phyloP scores from a whole-genome alignment of 2,888 invertebrate genomes.

The Cheiracanthium punctorium region DNA sequence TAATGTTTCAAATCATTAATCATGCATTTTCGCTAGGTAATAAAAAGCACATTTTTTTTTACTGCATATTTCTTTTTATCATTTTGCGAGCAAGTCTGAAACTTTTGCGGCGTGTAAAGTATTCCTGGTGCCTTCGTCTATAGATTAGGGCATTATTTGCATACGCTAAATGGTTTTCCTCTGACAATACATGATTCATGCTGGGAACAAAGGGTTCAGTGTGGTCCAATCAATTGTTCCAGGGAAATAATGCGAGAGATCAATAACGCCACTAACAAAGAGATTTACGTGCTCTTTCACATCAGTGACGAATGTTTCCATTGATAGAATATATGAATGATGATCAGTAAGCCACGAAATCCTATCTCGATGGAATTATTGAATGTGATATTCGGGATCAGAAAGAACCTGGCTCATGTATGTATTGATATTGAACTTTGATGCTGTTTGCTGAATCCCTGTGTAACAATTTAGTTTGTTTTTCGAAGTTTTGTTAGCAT shows the following conservation, averaged over 20 bases:
- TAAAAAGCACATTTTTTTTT: too few species aligned
- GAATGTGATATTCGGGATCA: not conserved
- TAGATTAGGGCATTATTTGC: not conserved
- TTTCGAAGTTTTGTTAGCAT: too few species aligned
- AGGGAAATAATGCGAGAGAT: not conserved
- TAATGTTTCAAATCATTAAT: too few species aligned
- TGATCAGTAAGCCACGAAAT: constrained; percentile 2
- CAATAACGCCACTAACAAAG: not conserved
- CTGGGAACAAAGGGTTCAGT: not conserved
- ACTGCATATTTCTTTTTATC: too few species aligned
- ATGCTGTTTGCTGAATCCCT: too few species aligned
- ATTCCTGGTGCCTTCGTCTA: too few species aligned
- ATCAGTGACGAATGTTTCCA: not conserved
- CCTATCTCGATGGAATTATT: not conserved
- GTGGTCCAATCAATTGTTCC: not conserved
- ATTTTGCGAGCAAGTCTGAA: too few species aligned
- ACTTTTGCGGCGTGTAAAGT: too few species aligned
- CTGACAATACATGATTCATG: not conserved
- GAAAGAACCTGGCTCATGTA: too few species aligned
- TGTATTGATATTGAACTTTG: too few species aligned
- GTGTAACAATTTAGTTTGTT: too few species aligned
- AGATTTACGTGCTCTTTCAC: not conserved
- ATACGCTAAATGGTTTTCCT: not conserved
- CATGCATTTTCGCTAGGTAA: too few species aligned
- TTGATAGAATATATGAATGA: constrained; percentile 4